Conservation (phyloP, 2,113 vertebrate genomes). For the Epinephelus cyanopodus region DNA sequence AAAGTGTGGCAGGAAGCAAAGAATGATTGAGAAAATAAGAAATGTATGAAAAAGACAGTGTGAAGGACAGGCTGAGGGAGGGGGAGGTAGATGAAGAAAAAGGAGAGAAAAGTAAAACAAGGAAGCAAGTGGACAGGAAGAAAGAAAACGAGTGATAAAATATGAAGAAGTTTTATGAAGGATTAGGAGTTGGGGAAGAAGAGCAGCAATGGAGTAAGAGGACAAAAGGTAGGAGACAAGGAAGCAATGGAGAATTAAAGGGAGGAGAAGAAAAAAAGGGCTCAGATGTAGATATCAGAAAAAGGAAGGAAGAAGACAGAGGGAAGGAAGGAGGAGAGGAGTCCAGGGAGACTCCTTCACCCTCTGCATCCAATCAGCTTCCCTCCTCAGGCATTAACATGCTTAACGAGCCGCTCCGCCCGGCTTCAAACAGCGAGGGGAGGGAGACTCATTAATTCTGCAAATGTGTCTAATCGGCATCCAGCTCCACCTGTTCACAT, state of each 20-base stretch:
- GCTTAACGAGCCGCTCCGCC: slow-evolving; percentile 21
- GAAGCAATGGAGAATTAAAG: neutral
- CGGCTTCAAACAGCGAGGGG: slow-evolving; percentile 45
- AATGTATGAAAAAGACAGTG: too few species aligned
- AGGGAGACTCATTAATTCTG: slow-evolving; percentile 43
- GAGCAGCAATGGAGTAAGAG: neutral
- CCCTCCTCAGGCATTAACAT: slow-evolving; percentile 11
- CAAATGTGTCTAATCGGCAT: slow-evolving; percentile 25
- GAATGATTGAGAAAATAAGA: too few species aligned
- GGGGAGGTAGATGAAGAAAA: neutral
- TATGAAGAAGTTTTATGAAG: neutral
- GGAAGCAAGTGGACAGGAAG: neutral
- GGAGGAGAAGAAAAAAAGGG: slow-evolving; percentile 1
- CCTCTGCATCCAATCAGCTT: slow-evolving; percentile 6
- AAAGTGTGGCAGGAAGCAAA: too few species aligned
- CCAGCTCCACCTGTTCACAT: slow-evolving; percentile 25
- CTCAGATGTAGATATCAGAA: slow-evolving; percentile 5
- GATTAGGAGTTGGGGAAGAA: too few species aligned
- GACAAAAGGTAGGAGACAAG: neutral
- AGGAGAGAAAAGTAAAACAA: neutral
- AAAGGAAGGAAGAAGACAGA: neutral
- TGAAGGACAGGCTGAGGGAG: too few species aligned
- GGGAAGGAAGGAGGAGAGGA: neutral
- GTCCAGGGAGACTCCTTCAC: slow-evolving; percentile 6
- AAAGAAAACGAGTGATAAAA: neutral